Conservation (phyloP, 2,888 invertebrate genomes). For the Terebella lapidaria region DNA sequence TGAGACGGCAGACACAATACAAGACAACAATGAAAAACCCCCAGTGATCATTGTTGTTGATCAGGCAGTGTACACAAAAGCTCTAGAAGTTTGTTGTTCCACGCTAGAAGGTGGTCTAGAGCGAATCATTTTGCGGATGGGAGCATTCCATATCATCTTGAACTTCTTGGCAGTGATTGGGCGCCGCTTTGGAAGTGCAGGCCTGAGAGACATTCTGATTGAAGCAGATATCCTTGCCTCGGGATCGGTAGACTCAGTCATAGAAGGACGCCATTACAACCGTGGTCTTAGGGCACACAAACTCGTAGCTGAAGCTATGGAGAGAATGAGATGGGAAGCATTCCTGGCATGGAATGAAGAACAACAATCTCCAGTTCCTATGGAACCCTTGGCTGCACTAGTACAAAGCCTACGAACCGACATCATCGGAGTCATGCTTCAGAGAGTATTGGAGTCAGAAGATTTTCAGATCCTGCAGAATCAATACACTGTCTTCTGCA, state of each 20-base stretch:
- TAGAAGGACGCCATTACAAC: background rate
- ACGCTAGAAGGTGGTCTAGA: background rate
- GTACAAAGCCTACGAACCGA: background rate
- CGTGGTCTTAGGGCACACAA: background rate
- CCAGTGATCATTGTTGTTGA: background rate
- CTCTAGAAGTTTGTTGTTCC: background rate
- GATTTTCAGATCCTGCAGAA: too few species aligned
- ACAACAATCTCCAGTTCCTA: background rate
- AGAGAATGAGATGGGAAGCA: background rate
- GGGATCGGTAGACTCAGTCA: background rate
- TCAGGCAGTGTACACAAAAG: background rate
- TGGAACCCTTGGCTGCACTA: background rate
- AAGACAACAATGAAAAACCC: background rate
- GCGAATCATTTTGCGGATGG: background rate
- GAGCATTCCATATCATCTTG: conserved; percentile 1
- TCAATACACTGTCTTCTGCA: too few species aligned
- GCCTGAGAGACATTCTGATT: background rate
- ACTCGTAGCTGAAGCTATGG: background rate
- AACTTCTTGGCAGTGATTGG: background rate
- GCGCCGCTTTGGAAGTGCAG: background rate
- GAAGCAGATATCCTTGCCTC: background rate
- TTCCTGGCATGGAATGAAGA: background rate
- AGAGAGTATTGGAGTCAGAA: too few species aligned
- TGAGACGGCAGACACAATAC: too few species aligned
- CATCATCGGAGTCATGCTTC: background rate